phyloP scores from a whole-genome alignment of 2,113 vertebrate species.

The Tyrannus savana region DNA sequence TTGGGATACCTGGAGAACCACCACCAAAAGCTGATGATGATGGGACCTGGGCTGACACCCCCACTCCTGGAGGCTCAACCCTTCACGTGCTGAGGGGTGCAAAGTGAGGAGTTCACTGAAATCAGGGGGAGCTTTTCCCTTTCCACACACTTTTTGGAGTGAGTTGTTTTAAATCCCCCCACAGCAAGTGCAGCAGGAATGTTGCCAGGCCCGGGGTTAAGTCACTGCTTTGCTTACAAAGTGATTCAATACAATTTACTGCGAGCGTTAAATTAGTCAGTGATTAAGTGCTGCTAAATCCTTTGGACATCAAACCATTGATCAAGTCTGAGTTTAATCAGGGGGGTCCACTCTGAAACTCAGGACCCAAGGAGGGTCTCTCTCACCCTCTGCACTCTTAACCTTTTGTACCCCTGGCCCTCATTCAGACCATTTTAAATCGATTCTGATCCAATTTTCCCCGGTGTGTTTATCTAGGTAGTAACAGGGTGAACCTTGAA shows the following conservation, averaged over 20 bases:
- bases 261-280: neutral
- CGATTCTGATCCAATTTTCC: neutral
- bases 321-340: neutral
- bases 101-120: neutral
- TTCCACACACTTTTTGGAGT: accelerated
- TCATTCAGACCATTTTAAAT: neutral
- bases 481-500: neutral
- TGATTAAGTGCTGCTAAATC: neutral
- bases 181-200: neutral
- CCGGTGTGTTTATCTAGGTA: accelerated
- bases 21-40: neutral
- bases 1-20: accelerated
- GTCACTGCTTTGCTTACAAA: neutral
- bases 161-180: neutral
- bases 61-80: neutral
- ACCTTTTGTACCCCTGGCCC: neutral
- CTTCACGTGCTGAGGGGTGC: neutral
- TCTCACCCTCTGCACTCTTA: neutral
- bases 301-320: neutral
- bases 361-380: neutral
- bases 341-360: neutral
- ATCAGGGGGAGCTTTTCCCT: neutral
- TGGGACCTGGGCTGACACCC: neutral
- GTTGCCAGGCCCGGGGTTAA: neutral
- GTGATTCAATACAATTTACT: neutral